Conservation (phyloP, 2,797 vertebrate species). For the Melanotaenia parkinsoni region DNA sequence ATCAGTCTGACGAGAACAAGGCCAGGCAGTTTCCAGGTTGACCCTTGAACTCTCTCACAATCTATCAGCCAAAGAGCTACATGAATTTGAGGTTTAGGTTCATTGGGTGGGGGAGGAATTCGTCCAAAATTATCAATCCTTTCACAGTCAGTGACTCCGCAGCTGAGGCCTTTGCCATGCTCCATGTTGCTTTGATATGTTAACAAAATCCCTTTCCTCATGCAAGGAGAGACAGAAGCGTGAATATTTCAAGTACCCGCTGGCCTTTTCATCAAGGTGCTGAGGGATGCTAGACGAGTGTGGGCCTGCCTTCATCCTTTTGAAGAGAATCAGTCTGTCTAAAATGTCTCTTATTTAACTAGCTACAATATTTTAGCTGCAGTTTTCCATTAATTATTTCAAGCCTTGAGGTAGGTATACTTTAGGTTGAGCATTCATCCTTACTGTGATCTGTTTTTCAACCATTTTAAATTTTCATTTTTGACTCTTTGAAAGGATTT, state of each 20-base stretch:
- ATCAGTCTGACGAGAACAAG: constrained; percentile 24
- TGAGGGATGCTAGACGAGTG: constrained; percentile 70
- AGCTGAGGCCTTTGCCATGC: constrained; percentile 1
- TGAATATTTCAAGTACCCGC: constrained; percentile 58
- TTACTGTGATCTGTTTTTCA: constrained; percentile 7
- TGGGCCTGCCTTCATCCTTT: constrained; percentile 63
- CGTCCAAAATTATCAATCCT: constrained; percentile 39
- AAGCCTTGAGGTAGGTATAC: constrained; percentile 2
- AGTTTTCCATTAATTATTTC: constrained; percentile 32
- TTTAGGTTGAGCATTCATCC: constrained; percentile 4
- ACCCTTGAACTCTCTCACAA: constrained; percentile 62
- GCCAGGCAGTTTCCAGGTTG: constrained; percentile 16
- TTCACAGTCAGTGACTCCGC: constrained; percentile 13
- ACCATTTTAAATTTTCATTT: constrained; percentile 12
- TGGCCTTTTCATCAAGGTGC: constrained; percentile 54
- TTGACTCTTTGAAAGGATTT: constrained; percentile 4
- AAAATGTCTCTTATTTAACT: constrained; percentile 50
- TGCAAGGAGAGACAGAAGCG: constrained; percentile 38
- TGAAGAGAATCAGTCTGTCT: constrained; percentile 39
- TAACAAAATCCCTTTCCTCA: constrained; percentile 36
- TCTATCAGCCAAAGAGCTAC: constrained; percentile 54
- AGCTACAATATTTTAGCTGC: constrained; percentile 19
- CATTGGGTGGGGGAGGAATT: constrained; percentile 28
- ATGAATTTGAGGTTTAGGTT: constrained; percentile 46
- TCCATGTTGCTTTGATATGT: constrained; percentile 52